These are phyloP conservation scores for Pyrocephalus nanus DNA, from an alignment of 2,797 vertebrate species.

Conservation along the genomic window DNA sequence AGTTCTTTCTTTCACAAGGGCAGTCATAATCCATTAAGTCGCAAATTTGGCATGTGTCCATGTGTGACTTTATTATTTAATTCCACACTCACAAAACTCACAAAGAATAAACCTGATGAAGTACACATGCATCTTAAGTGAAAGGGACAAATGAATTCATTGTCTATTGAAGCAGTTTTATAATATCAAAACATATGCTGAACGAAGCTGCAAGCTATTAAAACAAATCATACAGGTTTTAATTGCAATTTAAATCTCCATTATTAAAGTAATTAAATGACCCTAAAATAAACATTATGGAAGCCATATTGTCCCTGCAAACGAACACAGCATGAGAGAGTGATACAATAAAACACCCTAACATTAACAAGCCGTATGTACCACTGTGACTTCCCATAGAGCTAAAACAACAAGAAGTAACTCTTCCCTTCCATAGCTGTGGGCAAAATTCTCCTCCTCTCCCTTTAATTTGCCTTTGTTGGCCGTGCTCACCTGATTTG, in stretches of 20 bases:
- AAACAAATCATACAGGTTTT: conserved; percentile 52
- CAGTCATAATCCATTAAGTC: background rate
- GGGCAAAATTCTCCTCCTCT: background rate
- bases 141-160: conserved; percentile 53
- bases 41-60: background rate
- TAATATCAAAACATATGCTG: conserved; percentile 40
- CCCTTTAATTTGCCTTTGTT: background rate
- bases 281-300: conserved; percentile 64
- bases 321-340: conserved; percentile 41
- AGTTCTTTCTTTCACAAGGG: background rate
- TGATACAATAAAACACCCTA: conserved; percentile 24
- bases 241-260: conserved; percentile 58
- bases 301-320: conserved; percentile 53
- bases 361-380: background rate
- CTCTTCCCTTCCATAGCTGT: conserved; percentile 11
- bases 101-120: conserved; percentile 52
- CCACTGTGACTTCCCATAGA: conserved; percentile 30
- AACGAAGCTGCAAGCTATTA: conserved; percentile 47
- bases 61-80: conserved; percentile 2
- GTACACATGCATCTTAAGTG: conserved; percentile 37
- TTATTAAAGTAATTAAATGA: conserved; percentile 65
- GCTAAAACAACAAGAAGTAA: background rate
- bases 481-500: background rate
- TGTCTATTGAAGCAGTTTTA: conserved; percentile 60
- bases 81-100: conserved; percentile 1